These are phyloP conservation scores for Alces alces DNA, from an alignment of 2,113 vertebrate species.

Conservation along the genomic window DNA sequence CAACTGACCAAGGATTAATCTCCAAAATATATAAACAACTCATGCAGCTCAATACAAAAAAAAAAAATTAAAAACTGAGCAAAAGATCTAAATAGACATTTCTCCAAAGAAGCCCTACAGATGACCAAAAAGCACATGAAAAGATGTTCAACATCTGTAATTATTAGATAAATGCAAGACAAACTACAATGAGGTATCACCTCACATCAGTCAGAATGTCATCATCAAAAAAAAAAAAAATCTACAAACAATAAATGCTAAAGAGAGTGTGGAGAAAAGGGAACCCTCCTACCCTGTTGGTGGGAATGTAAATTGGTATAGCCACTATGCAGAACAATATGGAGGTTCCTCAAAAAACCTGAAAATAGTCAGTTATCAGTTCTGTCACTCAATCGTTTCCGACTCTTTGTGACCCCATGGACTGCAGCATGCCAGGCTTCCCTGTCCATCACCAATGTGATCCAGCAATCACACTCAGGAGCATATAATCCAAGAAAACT, in stretches of 20 bases:
- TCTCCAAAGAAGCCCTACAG: background rate
- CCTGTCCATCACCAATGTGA: background rate
- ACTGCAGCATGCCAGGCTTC: background rate
- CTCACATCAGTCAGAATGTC: background rate
- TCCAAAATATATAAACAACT: background rate
- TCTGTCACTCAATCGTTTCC: background rate
- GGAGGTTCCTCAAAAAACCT: background rate
- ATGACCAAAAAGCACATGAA: background rate
- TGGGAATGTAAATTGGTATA: background rate
- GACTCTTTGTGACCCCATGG: background rate
- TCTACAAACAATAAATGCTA: background rate
- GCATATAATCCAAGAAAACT: background rate
- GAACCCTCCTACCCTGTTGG: background rate
- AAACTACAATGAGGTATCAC: background rate
- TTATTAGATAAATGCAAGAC: background rate
- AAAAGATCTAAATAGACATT: background rate
- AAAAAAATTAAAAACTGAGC: no score
- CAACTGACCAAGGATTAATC: background rate
- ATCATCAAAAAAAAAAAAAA: background rate
- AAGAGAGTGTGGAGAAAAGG: background rate
- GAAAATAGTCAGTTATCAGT: background rate
- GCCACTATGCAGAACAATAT: background rate
- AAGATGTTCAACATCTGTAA: background rate
- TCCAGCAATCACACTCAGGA: background rate
- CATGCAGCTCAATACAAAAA: background rate